Conservation (phyloP, 2,797 vertebrate genomes). For the Luscinia luscinia region DNA sequence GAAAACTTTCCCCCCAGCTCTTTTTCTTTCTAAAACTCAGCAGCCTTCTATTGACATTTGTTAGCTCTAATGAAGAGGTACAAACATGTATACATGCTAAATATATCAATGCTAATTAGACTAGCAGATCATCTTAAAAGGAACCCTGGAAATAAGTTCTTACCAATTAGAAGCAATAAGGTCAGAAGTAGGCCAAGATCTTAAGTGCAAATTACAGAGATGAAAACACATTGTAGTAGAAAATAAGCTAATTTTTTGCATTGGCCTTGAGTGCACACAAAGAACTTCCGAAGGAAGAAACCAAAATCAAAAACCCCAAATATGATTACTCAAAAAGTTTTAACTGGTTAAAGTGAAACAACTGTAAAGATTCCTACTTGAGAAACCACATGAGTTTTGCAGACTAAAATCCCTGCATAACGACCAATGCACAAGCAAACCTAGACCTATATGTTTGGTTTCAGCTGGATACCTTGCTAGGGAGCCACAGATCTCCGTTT, state of each 20-base stretch:
- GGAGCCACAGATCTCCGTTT: neutral
- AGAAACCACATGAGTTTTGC: neutral
- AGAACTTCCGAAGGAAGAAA: neutral
- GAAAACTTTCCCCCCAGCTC: neutral
- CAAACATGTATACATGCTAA: neutral
- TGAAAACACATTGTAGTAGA: neutral
- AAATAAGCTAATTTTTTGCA: neutral
- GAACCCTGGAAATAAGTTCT: neutral
- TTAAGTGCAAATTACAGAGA: neutral
- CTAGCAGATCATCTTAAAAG: neutral
- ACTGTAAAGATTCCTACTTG: neutral
- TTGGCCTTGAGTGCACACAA: neutral
- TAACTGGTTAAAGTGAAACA: neutral
- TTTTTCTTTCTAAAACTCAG: conserved; percentile 2
- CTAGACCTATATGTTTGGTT: neutral
- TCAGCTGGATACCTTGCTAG: neutral
- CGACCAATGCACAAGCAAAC: neutral
- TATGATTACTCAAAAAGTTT: neutral
- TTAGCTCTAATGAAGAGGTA: neutral
- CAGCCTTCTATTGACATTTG: neutral
- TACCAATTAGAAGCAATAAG: neutral
- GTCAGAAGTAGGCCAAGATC: neutral
- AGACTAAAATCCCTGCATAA: neutral
- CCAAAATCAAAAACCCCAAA: neutral
- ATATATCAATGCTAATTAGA: conserved; percentile 1